Evolutionary conservation across 2,113 vertebrate genomes (phyloP).

Genomic region (Calyptommatus sinebrachiatus): DNA sequence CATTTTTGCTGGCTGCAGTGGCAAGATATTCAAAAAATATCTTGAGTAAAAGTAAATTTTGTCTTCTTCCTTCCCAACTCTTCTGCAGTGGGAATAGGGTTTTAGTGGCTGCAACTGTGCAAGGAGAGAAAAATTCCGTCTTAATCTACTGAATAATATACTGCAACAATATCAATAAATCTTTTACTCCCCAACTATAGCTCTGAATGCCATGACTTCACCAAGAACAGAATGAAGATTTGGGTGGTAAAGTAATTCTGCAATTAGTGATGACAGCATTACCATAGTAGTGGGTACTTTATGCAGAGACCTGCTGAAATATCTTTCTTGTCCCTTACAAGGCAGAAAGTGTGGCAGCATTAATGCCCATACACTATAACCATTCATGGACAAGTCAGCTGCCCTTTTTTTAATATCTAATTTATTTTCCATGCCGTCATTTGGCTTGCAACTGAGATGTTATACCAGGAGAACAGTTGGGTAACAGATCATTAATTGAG

Average conservation of each 20-base stretch:
- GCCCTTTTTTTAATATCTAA: background rate
- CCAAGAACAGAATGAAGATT: background rate
- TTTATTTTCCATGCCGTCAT: slow-evolving; percentile 21
- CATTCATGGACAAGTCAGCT: slow-evolving; percentile 16
- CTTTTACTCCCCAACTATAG: background rate
- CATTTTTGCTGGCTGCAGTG: too few species aligned
- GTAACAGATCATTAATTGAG: slow-evolving; percentile 19
- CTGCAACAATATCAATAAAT: background rate
- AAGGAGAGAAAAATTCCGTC: background rate
- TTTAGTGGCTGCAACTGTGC: background rate
- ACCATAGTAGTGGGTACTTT: slow-evolving; percentile 3
- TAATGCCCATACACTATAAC: slow-evolving; percentile 4
- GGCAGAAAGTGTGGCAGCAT: background rate
- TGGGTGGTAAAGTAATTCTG: background rate
- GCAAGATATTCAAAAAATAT: too few species aligned
- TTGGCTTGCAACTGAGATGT: slow-evolving; percentile 23
- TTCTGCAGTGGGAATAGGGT: too few species aligned
- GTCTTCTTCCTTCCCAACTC: too few species aligned
- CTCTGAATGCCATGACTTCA: background rate
- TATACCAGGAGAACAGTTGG: slow-evolving; percentile 21
- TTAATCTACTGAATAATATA: background rate
- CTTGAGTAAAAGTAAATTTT: too few species aligned
- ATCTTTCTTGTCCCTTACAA: slow-evolving; percentile 8
- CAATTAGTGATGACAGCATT: background rate
- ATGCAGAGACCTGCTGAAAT: background rate